Base-by-base conservation (phyloP, 1,140 invertebrate genomes). In the Teleopsis dalmanni region DNA sequence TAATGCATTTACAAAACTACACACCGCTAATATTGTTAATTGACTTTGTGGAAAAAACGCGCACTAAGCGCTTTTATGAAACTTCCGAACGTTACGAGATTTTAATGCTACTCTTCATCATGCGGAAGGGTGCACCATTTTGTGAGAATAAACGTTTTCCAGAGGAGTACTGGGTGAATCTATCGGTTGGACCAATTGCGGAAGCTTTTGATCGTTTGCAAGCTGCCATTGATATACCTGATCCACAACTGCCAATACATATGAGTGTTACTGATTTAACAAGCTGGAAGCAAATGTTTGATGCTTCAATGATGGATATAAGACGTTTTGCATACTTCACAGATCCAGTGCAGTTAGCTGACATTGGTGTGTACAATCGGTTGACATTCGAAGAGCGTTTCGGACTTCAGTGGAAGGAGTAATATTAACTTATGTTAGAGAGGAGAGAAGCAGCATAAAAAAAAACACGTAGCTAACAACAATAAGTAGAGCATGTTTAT, bases 231-330 rank as follows among this genome's bases (percentile, higher is more conserved):
- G 64, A 66, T 43, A 66, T 66, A 54, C 64, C 64, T 14, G 64
- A 66, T 62, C 64, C 64, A 7, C 63, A 65, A 50, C 33, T 66
- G 31, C 57, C 60, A 23, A 66, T 66, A 16, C 64, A 66, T 33
- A 66, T 66, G 64, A 66, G 61, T 41, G 64, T 66, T 2, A 62
- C 59, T 25, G 64, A 66, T 29, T 33, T 66, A 47, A 66, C 63
- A 50, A 66, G 58, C 46, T 66, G 64, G 64, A 66, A 66, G 54
- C 61, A 66, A 33, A 66, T 64, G 59, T 66, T 66, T 29, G 64
- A 66, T 47, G 50, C 55, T 18, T 60, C 64, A 25, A 66, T 66
- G 57, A 29, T 62, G 19, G 64, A 66, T 19, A 66, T 66, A 21
- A 35, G 64, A n/a, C 56, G 64, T 0, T 62, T 58, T 27, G 59